A percentile compares a stretch with the other conserved stretches of the same genome.
phyloP scores from a whole-genome alignment of 2,113 vertebrate genomes.

The Corydoras maculifer region DNA sequence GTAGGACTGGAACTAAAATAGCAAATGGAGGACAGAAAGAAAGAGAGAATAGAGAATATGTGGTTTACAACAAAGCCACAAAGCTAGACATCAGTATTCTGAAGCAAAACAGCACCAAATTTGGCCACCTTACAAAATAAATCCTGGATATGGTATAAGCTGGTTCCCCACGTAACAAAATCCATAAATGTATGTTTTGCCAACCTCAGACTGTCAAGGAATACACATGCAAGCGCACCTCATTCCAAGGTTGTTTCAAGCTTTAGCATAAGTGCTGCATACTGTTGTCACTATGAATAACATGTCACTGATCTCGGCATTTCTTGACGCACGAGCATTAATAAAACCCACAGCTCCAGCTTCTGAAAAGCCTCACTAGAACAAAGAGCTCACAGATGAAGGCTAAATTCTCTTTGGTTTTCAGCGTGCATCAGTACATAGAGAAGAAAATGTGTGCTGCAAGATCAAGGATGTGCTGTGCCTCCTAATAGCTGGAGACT shows the following conservation, averaged over 20 bases:
- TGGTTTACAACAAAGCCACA: neutral
- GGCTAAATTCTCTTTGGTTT: slow-evolving; percentile 34
- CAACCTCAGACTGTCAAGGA: slow-evolving; percentile 32
- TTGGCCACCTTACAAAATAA: slow-evolving; percentile 7
- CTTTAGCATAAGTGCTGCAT: slow-evolving; percentile 23
- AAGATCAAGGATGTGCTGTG: slow-evolving; percentile 17
- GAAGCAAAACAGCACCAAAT: neutral
- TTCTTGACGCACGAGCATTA: slow-evolving; percentile 40
- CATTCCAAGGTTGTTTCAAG: slow-evolving; percentile 32
- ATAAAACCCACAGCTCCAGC: slow-evolving; percentile 33
- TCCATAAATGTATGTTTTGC: slow-evolving; percentile 34
- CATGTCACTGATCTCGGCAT: slow-evolving; percentile 38
- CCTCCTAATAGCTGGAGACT: neutral
- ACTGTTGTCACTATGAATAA: slow-evolving; percentile 45
- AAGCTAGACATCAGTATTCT: slow-evolving; percentile 27
- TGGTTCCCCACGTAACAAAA: slow-evolving; percentile 4
- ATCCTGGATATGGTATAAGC: slow-evolving; percentile 8
- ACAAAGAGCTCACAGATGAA: slow-evolving; percentile 40
- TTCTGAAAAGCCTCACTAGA: slow-evolving; percentile 27
- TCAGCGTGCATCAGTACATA: slow-evolving; percentile 10
- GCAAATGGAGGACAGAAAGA: neutral
- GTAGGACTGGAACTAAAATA: too few species aligned
- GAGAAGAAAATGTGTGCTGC: neutral
- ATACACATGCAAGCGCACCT: slow-evolving; percentile 13
- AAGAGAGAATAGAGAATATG: neutral